phyloP scores from a whole-genome alignment of 2,113 vertebrate genomes.

The Fregata magnificens region DNA sequence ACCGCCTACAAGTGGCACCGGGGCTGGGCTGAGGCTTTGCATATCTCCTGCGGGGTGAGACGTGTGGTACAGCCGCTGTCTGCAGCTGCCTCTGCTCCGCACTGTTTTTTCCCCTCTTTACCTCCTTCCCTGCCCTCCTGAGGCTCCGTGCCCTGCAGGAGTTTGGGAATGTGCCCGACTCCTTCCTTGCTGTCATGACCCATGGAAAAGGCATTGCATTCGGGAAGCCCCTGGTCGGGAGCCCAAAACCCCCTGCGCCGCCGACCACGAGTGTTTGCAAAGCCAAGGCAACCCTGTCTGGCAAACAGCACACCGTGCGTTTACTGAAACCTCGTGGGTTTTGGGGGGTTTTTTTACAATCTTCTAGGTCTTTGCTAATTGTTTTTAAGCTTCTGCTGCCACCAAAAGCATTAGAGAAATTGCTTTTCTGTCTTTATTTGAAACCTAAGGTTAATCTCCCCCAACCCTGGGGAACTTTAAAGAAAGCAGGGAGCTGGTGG shows the following conservation, averaged over 20 bases:
- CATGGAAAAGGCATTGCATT: not conserved
- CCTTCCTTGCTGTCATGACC: not conserved
- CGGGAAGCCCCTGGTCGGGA: not conserved
- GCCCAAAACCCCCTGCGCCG: accelerated
- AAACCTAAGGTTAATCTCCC: not conserved
- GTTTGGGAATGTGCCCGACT: not conserved
- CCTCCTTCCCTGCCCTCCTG: not conserved
- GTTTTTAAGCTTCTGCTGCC: not conserved
- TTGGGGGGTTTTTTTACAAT: not conserved
- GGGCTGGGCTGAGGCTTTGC: not conserved
- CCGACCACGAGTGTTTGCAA: not conserved
- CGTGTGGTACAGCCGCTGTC: not conserved
- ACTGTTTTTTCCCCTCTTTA: not conserved
- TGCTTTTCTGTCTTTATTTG: not conserved
- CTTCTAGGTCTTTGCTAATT: not conserved
- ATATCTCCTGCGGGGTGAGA: not conserved
- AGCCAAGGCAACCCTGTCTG: not conserved
- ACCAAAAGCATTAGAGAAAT: not conserved
- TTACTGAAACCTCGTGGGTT: not conserved
- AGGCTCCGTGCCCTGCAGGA: not conserved
- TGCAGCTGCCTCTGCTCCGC: not conserved
- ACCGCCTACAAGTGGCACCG: not conserved
- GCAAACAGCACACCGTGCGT: accelerated
- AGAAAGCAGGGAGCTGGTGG: not conserved
- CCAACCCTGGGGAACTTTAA: not conserved